Evolutionary conservation across 2,888 invertebrate species (phyloP).

Genomic region (Thyatira batis): DNA sequence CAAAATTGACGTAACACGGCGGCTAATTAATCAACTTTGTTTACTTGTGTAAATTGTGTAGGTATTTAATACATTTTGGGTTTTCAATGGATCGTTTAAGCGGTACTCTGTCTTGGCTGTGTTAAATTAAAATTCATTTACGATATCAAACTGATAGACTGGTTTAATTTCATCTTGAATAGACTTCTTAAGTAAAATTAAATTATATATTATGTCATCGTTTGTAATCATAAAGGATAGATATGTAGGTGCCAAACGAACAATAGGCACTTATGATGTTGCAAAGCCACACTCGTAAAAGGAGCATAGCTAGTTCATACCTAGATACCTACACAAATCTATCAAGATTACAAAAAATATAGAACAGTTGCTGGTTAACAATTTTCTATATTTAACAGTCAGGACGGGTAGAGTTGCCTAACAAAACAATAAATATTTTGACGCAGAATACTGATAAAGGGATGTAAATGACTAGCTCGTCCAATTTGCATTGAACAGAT

Average conservation of each 20-base stretch:
- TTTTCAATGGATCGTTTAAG: constrained; percentile 26
- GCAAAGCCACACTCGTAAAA: too few species aligned
- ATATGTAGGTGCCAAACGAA: too few species aligned
- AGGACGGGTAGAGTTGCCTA: constrained; percentile 26
- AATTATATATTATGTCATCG: background rate
- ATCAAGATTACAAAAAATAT: background rate
- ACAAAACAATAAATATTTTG: constrained; percentile 75
- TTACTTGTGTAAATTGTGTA: constrained; percentile 40
- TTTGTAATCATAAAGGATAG: too few species aligned
- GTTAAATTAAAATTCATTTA: constrained; percentile 11
- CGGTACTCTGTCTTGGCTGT: constrained; percentile 27
- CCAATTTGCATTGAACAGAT: constrained; percentile 82
- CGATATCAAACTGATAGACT: background rate
- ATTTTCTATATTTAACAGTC: background rate
- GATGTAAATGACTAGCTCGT: constrained; percentile 79
- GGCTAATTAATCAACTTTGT: constrained; percentile 56
- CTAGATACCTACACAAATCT: background rate
- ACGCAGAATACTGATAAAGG: constrained; percentile 73
- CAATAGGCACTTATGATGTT: too few species aligned
- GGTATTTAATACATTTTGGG: constrained; percentile 26
- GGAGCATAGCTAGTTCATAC: background rate
- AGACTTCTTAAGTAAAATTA: too few species aligned
- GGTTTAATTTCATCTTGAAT: background rate
- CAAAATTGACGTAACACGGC: constrained; percentile 46
- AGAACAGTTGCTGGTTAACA: background rate